A percentile compares a stretch with the other conserved stretches of the same genome.
phyloP scores from a whole-genome alignment of 2,797 vertebrate genomes.

The Florisuga fusca region DNA sequence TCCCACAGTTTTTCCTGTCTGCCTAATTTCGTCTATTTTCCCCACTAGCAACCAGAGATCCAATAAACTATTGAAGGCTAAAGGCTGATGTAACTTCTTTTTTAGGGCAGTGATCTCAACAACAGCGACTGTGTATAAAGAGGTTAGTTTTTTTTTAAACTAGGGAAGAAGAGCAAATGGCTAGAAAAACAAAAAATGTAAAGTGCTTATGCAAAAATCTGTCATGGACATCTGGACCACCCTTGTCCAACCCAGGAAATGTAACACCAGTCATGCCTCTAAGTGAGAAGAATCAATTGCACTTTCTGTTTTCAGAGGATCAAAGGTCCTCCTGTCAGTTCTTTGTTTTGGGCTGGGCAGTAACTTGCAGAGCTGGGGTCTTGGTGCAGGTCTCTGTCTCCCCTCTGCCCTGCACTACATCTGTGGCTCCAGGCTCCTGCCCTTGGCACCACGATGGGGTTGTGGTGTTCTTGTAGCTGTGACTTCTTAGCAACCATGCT shows the following conservation, averaged over 20 bases:
- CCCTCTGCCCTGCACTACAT: background rate
- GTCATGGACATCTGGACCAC: conserved; percentile 63
- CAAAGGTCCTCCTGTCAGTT: background rate
- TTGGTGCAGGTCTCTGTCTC: background rate
- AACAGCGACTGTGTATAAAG: background rate
- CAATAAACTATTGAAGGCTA: background rate
- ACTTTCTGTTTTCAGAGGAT: conserved; percentile 22
- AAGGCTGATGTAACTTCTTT: background rate
- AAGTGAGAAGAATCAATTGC: conserved; percentile 49
- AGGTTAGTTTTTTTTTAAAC: background rate
- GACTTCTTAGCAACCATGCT: background rate
- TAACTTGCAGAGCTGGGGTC: background rate
- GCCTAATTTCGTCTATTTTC: conserved; percentile 42
- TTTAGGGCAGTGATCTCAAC: conserved; percentile 29
- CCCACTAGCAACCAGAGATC: conserved; percentile 9
- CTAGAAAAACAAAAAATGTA: conserved; percentile 28
- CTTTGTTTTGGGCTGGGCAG: background rate
- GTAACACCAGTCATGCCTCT: conserved; percentile 4
- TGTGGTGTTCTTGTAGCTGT: background rate
- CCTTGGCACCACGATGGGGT: rapidly evolving
- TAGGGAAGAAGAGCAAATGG: conserved; percentile 4
- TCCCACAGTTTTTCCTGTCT: background rate
- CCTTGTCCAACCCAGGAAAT: conserved; percentile 50
- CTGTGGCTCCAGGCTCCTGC: background rate
- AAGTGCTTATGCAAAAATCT: conserved; percentile 46